A percentile compares a stretch with the other conserved stretches of the same genome.
Evolutionary conservation across 1,140 invertebrate genomes (phyloP).

Genomic region (Monomorium pharaonis): DNA sequence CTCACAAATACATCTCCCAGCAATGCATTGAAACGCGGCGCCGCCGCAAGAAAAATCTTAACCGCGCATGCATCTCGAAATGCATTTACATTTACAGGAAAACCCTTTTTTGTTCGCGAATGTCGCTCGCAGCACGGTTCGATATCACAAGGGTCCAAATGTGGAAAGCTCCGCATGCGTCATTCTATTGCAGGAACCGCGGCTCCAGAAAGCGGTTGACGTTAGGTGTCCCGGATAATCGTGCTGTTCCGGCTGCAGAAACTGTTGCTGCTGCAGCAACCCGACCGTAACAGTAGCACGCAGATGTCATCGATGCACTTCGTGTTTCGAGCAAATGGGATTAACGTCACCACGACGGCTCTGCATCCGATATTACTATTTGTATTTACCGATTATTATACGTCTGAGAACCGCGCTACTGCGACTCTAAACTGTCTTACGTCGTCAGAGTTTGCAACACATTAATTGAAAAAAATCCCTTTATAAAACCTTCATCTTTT

Average conservation of each 20-base stretch:
- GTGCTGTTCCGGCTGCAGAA: slow-evolving; percentile 69
- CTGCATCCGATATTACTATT: slow-evolving; percentile 65
- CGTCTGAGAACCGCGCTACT: neutral
- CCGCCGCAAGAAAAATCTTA: neutral
- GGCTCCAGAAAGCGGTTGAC: slow-evolving; percentile 65
- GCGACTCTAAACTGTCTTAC: neutral
- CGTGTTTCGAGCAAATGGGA: slow-evolving; percentile 70
- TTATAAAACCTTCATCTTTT: neutral
- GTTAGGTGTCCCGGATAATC: slow-evolving; percentile 69
- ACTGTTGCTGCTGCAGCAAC: slow-evolving; percentile 70
- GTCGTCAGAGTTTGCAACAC: neutral
- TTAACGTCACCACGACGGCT: slow-evolving; percentile 59
- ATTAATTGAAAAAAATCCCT: slow-evolving; percentile 1
- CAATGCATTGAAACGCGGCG: slow-evolving; percentile 9
- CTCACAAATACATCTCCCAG: neutral
- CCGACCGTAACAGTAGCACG: slow-evolving; percentile 59
- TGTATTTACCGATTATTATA: slow-evolving; percentile 65
- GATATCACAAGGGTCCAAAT: slow-evolving; percentile 34
- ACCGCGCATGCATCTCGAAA: slow-evolving; percentile 13
- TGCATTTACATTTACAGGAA: slow-evolving; percentile 26
- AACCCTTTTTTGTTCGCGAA: slow-evolving; percentile 22
- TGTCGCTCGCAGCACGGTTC: slow-evolving; percentile 20
- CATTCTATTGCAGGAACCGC: slow-evolving; percentile 61
- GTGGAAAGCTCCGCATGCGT: slow-evolving; percentile 33
- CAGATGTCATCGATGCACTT: slow-evolving; percentile 73